Evolutionary conservation across 2,113 vertebrate genomes (phyloP), one percentile per base, ranked within the genome.

Genomic region (Epinephelus fuscoguttatus): DNA sequence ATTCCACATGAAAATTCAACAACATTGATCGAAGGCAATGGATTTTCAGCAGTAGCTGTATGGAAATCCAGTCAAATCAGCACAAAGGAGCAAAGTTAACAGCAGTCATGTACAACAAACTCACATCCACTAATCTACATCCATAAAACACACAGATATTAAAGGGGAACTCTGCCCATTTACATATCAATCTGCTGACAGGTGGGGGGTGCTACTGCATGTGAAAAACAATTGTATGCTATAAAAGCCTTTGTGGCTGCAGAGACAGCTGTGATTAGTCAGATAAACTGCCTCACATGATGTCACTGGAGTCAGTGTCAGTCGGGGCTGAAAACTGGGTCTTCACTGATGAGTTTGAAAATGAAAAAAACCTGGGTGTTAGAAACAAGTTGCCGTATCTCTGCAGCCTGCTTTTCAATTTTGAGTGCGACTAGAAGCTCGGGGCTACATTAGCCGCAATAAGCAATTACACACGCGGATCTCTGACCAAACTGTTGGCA

Each of bases 51-150:
- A 56, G 55, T 37, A 49, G 73, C 47, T 11, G 21, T 1, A 12
- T 52, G n/a, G 37, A 80, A 70, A 77, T 70, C 42, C 12, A 70
- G 15, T 71, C 7, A 69, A 59, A 57, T 50, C 11, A 73, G 40
- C 37, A 83, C 30, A 64, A 75, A 75, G 1, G 63, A 14, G 23
- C 10, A 57, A 45, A 75, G 30, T 50, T 63, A 53, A 53, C 18
- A 63, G 12, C 9, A 13, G 23, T 23, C 27, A 74, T 19, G 3
- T 13, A 69, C 8, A 69, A 49, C 15, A 70, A 62, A 74, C 49
- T 23, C 45, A 23, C 17, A 45, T 50, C 6, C 37, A 80, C 67
- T 19, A n/a, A 37, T 61, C 15, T 1, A 3, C 25, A 78, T 63
- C 3, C 8, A 56, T 45, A 66, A 76, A 70, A 62, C 7, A 56